A percentile compares a stretch with the other conserved stretches of the same genome.
These are phyloP conservation scores for Cephus cinctus DNA, from an alignment of 1,140 invertebrate species.

Conservation along the genomic window DNA sequence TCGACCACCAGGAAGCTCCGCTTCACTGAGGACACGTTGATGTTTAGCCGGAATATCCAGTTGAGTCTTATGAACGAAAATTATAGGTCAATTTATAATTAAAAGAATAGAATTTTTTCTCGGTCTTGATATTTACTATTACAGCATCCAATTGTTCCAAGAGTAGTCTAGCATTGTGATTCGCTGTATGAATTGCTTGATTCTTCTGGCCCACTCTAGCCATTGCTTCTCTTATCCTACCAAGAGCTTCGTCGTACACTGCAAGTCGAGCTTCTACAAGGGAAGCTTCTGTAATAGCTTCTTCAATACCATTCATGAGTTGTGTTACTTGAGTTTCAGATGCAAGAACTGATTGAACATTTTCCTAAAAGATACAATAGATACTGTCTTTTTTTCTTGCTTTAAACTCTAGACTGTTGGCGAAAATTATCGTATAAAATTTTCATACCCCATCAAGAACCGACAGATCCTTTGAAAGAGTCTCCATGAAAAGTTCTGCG, in stretches of 20 bases:
- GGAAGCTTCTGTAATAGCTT: slow-evolving; percentile 75
- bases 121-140: slow-evolving; percentile 62
- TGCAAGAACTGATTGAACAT: slow-evolving; percentile 82
- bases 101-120: slow-evolving; percentile 20
- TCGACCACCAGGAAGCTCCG: slow-evolving; percentile 73
- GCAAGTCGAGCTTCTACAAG: slow-evolving; percentile 73
- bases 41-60: slow-evolving; percentile 73
- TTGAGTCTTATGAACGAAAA: slow-evolving; percentile 57
- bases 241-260: slow-evolving; percentile 76
- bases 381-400: background rate
- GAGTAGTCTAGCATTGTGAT: slow-evolving; percentile 80
- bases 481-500: slow-evolving; percentile 84
- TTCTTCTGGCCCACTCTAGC: slow-evolving; percentile 92
- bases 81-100: background rate
- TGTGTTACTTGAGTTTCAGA: slow-evolving; percentile 80
- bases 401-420: no score
- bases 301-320: slow-evolving; percentile 83
- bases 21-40: slow-evolving; percentile 69
- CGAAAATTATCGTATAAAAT: slow-evolving; percentile 7
- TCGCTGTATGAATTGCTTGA: slow-evolving; percentile 81
- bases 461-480: slow-evolving; percentile 76
- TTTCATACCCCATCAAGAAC: slow-evolving; percentile 75
- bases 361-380: slow-evolving; percentile 59
- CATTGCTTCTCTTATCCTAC: slow-evolving; percentile 81
- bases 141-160: slow-evolving; percentile 78